Base-by-base conservation (phyloP, 2,888 invertebrate species). In the Philereme vetulata region DNA sequence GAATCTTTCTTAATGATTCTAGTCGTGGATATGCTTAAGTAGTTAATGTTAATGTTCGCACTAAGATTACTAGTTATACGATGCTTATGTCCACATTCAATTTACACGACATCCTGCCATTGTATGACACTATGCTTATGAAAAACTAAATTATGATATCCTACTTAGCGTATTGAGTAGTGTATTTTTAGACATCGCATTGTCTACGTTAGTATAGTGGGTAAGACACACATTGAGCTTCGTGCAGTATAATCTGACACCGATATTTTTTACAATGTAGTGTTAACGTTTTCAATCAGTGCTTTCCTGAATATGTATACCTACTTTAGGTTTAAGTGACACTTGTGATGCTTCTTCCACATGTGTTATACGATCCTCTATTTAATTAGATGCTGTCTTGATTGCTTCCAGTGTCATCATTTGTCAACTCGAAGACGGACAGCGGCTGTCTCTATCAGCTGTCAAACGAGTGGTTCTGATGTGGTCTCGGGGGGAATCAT, bases 111-210 rank as follows among this genome's bases (percentile, higher is more conserved):
- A 91, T 92, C 91, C 92, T 91, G 91, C 91, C 91, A 92, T 83
- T 82, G 82, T 62, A 75, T 86, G 84, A 88, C 87, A 89, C 89
- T 88, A 85, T 90, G 91, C 92, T 92, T 92, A 92, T 92, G 91
- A 91, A 85, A 77, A 88, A 86, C 72, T 84, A 88, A 86, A 85
- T 81, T 85, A 76, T 81, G 76, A 82, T 85, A 90, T 89, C 89
- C 90, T 90, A 91, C 83, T 84, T 90, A 92, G 90, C 73, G 77
- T 90, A 90, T 77, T 82, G 79, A 78, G 90, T 91, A 91, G 90
- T 85, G 91, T 91, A 91, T 92, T 91, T 91, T 91, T 91, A 92
- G 91, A 90, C 85, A 90, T 88, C 66, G 89, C 91, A 88, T 92
- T 90, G 88, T 90, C 85, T 90, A 90, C 84, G 90, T 92, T 90